These are phyloP conservation scores for Mus caroli DNA, from an alignment of 2,797 vertebrate species.

Conservation along the genomic window DNA sequence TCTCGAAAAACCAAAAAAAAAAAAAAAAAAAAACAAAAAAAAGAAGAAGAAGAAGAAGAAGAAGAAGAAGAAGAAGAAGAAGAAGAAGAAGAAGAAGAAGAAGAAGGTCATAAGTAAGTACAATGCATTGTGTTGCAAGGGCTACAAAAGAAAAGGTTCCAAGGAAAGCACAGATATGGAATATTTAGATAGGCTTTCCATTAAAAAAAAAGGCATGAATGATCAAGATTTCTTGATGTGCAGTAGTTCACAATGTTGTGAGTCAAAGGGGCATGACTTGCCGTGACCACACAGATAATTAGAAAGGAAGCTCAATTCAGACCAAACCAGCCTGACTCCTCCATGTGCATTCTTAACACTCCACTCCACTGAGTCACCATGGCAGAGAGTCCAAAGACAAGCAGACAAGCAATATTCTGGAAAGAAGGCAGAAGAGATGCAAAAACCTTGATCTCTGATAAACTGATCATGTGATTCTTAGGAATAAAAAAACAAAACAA, in stretches of 20 bases:
- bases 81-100: too few species aligned
- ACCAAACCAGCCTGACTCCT: conserved; percentile 1
- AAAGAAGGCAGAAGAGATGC: background rate
- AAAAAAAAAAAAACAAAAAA: too few species aligned
- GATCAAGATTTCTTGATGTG: background rate
- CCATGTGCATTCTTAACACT: background rate
- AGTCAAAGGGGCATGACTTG: background rate
- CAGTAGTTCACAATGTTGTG: background rate
- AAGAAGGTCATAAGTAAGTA: conserved; percentile 10
- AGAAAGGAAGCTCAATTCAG: conserved; percentile 12
- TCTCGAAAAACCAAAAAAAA: too few species aligned
- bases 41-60: too few species aligned
- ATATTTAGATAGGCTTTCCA: conserved; percentile 4
- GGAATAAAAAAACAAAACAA: too few species aligned
- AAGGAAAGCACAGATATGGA: background rate
- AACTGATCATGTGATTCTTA: conserved; percentile 34
- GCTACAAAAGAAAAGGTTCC: background rate
- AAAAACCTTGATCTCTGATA: conserved; percentile 3
- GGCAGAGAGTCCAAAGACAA: conserved; percentile 41
- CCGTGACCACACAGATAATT: conserved; percentile 31
- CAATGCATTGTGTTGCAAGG: background rate
- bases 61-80: too few species aligned
- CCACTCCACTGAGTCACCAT: background rate
- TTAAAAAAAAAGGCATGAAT: conserved; percentile 27
- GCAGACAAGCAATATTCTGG: conserved; percentile 20